Base-by-base conservation (phyloP, 2,113 vertebrate species). In the Columba janthina region DNA sequence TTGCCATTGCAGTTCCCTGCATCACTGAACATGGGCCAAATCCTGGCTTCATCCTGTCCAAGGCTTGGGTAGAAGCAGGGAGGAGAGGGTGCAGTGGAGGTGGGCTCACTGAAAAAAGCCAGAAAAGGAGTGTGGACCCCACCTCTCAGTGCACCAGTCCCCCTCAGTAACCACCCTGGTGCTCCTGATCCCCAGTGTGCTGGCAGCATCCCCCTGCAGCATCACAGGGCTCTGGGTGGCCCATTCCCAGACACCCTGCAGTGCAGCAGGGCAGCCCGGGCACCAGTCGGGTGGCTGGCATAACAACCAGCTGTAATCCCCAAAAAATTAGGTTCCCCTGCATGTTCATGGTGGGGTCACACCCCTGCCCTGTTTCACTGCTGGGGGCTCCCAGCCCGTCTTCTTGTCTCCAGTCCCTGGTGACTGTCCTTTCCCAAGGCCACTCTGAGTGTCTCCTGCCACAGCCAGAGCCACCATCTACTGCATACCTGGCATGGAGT, bases 141-240 rank as follows among this genome's bases (percentile, higher is more conserved):
- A 32, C 60, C 3, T 15, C 9, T 58, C 0, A 2, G 15, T 19
- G 70, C 1, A 4, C 9, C 18, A 15, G 20, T 50, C 15, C 18
- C 29, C 16, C 42, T 40, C 34, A 20, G 13, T 17, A 82, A 21
- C 17, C 2, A 6, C 20, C 26, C 4, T 5, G 16, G 15, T 78
- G 29, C 11, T 72, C 20, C n/a, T n/a, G 28, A 50, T 53, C 7
- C 19, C 34, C 16, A 38, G 15, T 0, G 0, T 38, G 60, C 36
- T 19, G 56, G 20, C 46, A 66, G 46, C 57, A 71, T 53, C 20
- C 51, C 54, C 25, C 20, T 10, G 9, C 1, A 0, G 24, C 3
- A 2, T 40, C 16, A 6, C 0, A 15, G 82, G 56, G 24, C 64
- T 69, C 21, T 1, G 3, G 17, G 40, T 13, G 40, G 29, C 29